Percentiles rank a stretch among this genome's conserved stretches.
These are phyloP conservation scores for Agonopterix heracliana DNA, from an alignment of 2,888 invertebrate genomes.

Conservation along the genomic window DNA sequence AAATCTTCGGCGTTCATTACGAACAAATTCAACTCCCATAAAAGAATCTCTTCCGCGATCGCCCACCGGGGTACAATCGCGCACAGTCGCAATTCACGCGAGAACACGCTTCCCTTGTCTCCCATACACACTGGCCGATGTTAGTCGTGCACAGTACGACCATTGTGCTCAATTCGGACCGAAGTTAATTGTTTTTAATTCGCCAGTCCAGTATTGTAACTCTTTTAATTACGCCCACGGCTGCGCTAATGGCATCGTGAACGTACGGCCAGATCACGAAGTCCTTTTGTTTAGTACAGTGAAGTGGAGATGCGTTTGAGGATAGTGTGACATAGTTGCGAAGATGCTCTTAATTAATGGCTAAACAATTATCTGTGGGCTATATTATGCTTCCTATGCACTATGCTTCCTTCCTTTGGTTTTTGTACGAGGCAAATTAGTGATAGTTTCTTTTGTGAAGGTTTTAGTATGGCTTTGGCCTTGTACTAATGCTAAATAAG, in stretches of 20 bases:
- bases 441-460: too few species aligned
- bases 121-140: neutral
- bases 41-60: slow-evolving; percentile 25
- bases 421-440: too few species aligned
- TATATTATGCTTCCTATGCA: neutral
- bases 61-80: slow-evolving; percentile 21
- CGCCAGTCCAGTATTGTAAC: slow-evolving; percentile 63
- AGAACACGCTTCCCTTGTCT: slow-evolving; percentile 1
- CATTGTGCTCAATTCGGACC: slow-evolving; percentile 68
- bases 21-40: slow-evolving; percentile 17
- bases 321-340: slow-evolving; percentile 4
- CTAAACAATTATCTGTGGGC: too few species aligned
- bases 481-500: too few species aligned
- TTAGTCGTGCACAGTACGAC: slow-evolving; percentile 51
- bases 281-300: slow-evolving; percentile 57
- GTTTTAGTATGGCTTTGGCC: too few species aligned
- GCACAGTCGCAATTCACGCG: slow-evolving; percentile 26
- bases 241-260: slow-evolving; percentile 62
- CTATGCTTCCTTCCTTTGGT: too few species aligned
- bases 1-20: neutral
- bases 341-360: too few species aligned
- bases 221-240: slow-evolving; percentile 73
- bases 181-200: slow-evolving; percentile 74
- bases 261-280: slow-evolving; percentile 48
- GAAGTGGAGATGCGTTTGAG: slow-evolving; percentile 31